Percentiles rank a stretch among this genome's conserved stretches.
phyloP scores from a whole-genome alignment of 2,888 invertebrate species.

The Agrotis clavis region DNA sequence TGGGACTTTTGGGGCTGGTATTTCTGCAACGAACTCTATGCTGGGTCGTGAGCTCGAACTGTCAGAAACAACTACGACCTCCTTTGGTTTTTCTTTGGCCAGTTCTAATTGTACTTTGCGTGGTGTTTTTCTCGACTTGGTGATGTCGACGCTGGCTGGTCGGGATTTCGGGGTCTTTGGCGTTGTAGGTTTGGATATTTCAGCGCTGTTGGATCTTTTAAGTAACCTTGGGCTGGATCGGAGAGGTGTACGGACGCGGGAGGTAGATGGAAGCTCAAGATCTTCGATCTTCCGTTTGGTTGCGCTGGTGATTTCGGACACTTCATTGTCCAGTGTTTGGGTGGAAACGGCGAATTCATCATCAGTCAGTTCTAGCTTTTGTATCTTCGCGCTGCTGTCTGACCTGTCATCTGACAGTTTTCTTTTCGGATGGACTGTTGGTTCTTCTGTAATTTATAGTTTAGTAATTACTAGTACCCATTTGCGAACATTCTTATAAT shows the following conservation, averaged over 20 bases:
- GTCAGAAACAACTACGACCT: constrained; percentile 65
- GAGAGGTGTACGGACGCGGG: constrained; percentile 78
- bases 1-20: constrained; percentile 72
- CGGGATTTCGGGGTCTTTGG: constrained; percentile 83
- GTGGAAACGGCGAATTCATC: constrained; percentile 74
- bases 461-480: background rate
- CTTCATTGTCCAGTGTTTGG: constrained; percentile 84
- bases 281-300: constrained; percentile 75
- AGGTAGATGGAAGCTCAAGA: constrained; percentile 77
- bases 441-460: constrained; percentile 74
- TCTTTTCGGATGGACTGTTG: constrained; percentile 75
- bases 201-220: constrained; percentile 85
- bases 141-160: constrained; percentile 83
- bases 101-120: constrained; percentile 69
- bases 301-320: constrained; percentile 78
- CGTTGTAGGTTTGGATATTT: constrained; percentile 77
- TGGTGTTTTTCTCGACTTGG: constrained; percentile 76
- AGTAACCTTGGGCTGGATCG: constrained; percentile 82
- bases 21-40: constrained; percentile 79
- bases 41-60: constrained; percentile 75
- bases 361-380: constrained; percentile 78
- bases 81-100: constrained; percentile 62
- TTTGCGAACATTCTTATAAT: background rate
- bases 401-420: constrained; percentile 79
- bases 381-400: constrained; percentile 79